phyloP scores from a whole-genome alignment of 1,140 invertebrate genomes.

The Lasaia peninsularis region DNA sequence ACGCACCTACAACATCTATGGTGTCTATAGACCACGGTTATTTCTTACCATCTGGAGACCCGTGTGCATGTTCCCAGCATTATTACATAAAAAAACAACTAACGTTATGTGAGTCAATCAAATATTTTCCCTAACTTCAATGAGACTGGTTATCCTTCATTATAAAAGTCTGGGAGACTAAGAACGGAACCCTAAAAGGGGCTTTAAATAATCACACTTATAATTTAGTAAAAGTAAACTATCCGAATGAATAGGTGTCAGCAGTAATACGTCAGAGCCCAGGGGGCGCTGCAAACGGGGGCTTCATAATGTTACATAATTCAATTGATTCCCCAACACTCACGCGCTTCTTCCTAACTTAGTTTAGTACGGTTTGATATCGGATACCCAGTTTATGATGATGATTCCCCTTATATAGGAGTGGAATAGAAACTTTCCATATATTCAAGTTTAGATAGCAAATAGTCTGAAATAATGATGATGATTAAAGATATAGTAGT shows the following conservation, averaged over 20 bases:
- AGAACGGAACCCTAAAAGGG: background rate
- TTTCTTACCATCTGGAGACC: too few relatives aligned
- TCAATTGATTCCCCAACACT: slow-evolving; percentile 74
- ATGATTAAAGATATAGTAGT: too few relatives aligned
- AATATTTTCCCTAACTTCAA: too few relatives aligned
- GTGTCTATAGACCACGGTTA: too few relatives aligned
- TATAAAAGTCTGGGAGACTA: too few relatives aligned
- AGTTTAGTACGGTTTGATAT: slow-evolving; percentile 73
- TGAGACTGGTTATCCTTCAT: too few relatives aligned
- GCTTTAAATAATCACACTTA: background rate
- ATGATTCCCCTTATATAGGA: slow-evolving; percentile 34
- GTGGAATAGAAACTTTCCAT: background rate
- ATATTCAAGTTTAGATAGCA: too few relatives aligned
- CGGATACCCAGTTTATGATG: slow-evolving; percentile 68
- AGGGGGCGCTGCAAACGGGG: slow-evolving; percentile 59
- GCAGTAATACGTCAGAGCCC: slow-evolving; percentile 60
- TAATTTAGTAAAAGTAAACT: slow-evolving; percentile 42
- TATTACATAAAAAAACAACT: too few relatives aligned
- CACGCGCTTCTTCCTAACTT: slow-evolving; percentile 69
- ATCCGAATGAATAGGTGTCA: slow-evolving; percentile 67
- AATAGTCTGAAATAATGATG: too few relatives aligned
- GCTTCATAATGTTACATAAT: slow-evolving; percentile 73
- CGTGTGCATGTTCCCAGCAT: too few relatives aligned
- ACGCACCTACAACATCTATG: too few relatives aligned
- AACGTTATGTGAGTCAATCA: too few relatives aligned